Evolutionary conservation across 2,888 invertebrate species (phyloP).

Genomic region (Tipula vernalis): DNA sequence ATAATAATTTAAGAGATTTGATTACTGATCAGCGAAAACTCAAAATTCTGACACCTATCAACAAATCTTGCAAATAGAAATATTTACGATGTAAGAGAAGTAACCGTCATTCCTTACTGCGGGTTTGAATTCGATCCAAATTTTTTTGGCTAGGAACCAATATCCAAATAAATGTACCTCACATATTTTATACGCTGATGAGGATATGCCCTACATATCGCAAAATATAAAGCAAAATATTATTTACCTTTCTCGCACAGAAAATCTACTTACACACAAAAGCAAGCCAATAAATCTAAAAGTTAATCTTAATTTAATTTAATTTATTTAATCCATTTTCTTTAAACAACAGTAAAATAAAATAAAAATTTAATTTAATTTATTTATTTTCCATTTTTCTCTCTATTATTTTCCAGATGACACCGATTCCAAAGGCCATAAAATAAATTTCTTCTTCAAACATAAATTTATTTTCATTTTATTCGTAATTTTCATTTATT

Average conservation of each 20-base stretch:
- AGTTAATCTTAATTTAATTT: neutral
- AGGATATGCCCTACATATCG: neutral
- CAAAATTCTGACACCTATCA: no score
- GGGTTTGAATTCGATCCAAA: no score
- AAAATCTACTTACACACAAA: neutral
- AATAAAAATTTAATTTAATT: neutral
- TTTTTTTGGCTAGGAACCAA: neutral
- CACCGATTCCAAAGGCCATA: slow-evolving; percentile 4
- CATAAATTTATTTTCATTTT: neutral
- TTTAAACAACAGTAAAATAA: neutral
- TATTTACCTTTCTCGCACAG: neutral
- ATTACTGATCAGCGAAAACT: no score
- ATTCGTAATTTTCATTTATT: neutral
- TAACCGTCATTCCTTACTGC: no score
- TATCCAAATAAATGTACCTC: neutral
- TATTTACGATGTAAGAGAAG: no score
- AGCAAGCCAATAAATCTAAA: neutral
- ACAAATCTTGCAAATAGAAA: no score
- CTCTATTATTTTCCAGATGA: neutral
- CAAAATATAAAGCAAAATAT: neutral
- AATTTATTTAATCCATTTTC: neutral
- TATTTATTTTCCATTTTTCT: neutral
- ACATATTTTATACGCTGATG: neutral
- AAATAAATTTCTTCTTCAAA: neutral
- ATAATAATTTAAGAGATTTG: no score